A percentile compares a stretch with the other conserved stretches of the same genome.
Conservation (phyloP, 2,797 vertebrate species). For the Rhinogobio ventralis region DNA sequence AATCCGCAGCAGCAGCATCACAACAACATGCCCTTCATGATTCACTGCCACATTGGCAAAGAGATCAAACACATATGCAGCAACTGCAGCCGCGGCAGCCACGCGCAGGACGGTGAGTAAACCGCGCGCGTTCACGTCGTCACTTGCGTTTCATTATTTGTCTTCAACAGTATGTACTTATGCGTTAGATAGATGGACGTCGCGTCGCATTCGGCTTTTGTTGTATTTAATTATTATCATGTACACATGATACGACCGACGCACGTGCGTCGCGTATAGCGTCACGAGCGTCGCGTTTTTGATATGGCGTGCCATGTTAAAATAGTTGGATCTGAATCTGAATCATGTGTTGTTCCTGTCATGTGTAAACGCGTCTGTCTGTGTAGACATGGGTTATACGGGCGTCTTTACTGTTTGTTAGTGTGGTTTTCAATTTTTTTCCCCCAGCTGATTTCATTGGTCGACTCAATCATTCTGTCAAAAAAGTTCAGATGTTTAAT, state of each 20-base stretch:
- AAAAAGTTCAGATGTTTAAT: neutral
- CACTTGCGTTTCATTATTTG: neutral
- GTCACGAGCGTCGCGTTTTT: neutral
- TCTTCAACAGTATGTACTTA: neutral
- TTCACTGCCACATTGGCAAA: constrained; percentile 97
- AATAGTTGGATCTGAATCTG: no score
- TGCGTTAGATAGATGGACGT: neutral
- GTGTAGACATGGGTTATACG: neutral
- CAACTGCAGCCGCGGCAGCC: constrained; percentile 98
- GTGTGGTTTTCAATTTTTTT: neutral
- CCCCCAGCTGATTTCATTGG: neutral
- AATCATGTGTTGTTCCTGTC: no score
- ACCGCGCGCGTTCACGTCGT: neutral
- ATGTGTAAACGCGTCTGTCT: no score
- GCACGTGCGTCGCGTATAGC: neutral
- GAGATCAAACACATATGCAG: constrained; percentile 99
- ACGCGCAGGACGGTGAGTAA: constrained; percentile 92
- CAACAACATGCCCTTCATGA: constrained; percentile 93
- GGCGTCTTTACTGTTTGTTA: neutral
- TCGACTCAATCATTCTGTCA: neutral
- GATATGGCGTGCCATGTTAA: neutral
- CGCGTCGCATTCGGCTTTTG: neutral
- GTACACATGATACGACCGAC: neutral
- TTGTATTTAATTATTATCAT: no score
- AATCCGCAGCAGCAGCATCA: constrained; percentile 75